Conservation (phyloP, 2,797 vertebrate species). For the Cichlasoma orientale region DNA sequence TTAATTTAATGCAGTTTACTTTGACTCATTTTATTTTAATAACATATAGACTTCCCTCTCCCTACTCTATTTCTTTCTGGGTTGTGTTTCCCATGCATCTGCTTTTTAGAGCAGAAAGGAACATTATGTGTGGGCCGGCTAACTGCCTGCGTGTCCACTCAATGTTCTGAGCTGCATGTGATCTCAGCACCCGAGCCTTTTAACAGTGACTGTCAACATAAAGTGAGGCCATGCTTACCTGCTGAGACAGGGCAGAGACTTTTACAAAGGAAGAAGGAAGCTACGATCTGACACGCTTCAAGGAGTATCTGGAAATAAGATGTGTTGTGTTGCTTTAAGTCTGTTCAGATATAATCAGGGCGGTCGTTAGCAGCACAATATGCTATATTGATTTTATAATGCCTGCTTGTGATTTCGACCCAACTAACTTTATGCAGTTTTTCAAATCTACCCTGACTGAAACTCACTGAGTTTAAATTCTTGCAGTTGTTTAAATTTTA, state of each 20-base stretch:
- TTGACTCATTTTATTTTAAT: background rate
- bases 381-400: conserved; percentile 8
- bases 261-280: conserved; percentile 17
- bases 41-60: conserved; percentile 3
- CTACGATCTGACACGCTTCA: conserved; percentile 43
- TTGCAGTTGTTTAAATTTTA: background rate
- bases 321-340: conserved; percentile 38
- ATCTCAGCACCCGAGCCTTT: conserved; percentile 52
- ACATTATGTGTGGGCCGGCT: conserved; percentile 50
- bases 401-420: background rate
- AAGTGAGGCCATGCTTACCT: conserved; percentile 45
- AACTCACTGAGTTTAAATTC: background rate
- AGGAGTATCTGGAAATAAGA: conserved; percentile 37
- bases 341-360: conserved; percentile 38
- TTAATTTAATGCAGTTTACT: conserved; percentile 8
- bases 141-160: conserved; percentile 44
- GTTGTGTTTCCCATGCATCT: conserved; percentile 45
- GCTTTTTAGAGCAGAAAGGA: conserved; percentile 74
- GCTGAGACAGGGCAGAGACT: conserved; percentile 43
- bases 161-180: conserved; percentile 52
- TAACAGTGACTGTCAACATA: conserved; percentile 45
- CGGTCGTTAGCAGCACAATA: conserved; percentile 5
- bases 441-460: background rate
- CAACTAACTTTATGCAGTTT: background rate
- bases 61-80: conserved; percentile 1